Conservation (phyloP, 2,888 invertebrate species). For the Tachina lurida region DNA sequence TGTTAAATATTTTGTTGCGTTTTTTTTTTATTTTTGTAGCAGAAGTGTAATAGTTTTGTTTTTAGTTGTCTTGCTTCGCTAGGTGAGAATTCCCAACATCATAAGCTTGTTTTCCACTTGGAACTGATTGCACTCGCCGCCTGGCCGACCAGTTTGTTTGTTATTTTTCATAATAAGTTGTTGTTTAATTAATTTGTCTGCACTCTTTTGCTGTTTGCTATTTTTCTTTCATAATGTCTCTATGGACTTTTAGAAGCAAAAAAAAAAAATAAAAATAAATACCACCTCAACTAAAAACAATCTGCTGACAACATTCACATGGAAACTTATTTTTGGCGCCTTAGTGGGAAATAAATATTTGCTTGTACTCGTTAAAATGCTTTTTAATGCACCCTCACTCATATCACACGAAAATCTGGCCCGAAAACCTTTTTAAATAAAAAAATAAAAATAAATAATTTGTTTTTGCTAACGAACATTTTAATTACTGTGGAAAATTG, state of each 20-base stretch:
- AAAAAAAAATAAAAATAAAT: not conserved
- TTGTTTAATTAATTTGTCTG: slow-evolving; percentile 59
- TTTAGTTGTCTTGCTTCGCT: slow-evolving; percentile 4
- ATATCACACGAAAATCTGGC: slow-evolving; percentile 40
- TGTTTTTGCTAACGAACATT: slow-evolving; percentile 36
- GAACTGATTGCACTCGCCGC: slow-evolving; percentile 38
- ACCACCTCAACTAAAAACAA: not conserved
- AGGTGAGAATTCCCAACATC: slow-evolving; percentile 56
- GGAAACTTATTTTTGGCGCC: slow-evolving; percentile 44
- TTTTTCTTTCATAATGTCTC: slow-evolving; percentile 39
- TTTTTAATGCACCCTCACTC: slow-evolving; percentile 56
- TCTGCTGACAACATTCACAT: slow-evolving; percentile 44
- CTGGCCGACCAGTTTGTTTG: slow-evolving; percentile 23
- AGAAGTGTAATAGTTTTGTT: not conserved
- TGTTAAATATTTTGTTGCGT: slow-evolving; percentile 44
- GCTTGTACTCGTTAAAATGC: not conserved
- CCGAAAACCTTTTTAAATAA: slow-evolving; percentile 13
- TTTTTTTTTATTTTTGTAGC: not conserved
- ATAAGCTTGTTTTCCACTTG: slow-evolving; percentile 34
- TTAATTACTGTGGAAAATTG: slow-evolving; percentile 25
- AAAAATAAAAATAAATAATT: slow-evolving; percentile 23
- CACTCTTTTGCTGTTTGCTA: slow-evolving; percentile 21
- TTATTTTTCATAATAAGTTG: slow-evolving; percentile 52
- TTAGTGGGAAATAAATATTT: slow-evolving; percentile 49
- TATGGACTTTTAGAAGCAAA: slow-evolving; percentile 27